Percentiles rank a stretch among this genome's conserved stretches.
phyloP scores from a whole-genome alignment of 2,797 vertebrate species.

The Distichodus sexfasciatus region DNA sequence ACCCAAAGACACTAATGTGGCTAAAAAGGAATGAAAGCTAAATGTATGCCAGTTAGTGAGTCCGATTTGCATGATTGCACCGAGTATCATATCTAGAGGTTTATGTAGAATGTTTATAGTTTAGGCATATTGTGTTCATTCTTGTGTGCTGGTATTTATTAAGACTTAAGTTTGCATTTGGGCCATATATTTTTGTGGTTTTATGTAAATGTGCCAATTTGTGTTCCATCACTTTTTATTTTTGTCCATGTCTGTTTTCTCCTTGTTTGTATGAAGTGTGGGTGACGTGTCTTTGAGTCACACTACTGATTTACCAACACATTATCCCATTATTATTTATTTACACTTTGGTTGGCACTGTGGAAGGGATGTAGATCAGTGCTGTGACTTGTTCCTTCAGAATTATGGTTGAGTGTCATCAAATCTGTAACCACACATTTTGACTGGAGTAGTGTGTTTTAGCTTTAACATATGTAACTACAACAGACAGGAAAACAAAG shows the following conservation, averaged over 20 bases:
- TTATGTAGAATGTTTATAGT: conserved; percentile 26
- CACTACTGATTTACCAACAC: conserved; percentile 26
- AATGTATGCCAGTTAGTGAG: too few relatives aligned
- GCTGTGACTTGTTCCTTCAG: conserved; percentile 50
- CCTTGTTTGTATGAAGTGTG: conserved; percentile 19
- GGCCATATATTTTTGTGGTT: conserved; percentile 23
- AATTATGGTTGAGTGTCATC: conserved; percentile 48
- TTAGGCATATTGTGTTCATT: conserved; percentile 19
- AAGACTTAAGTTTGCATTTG: conserved; percentile 25
- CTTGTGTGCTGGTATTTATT: conserved; percentile 41
- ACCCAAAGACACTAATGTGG: too few relatives aligned
- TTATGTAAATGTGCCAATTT: conserved; percentile 11
- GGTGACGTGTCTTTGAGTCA: conserved; percentile 1
- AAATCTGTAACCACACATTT: conserved; percentile 62
- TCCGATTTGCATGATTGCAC: conserved; percentile 51
- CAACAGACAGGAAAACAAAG: conserved; percentile 24
- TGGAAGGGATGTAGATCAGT: conserved; percentile 46
- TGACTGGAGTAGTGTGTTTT: conserved; percentile 56
- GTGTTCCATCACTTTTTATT: conserved; percentile 9
- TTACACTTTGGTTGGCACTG: conserved; percentile 49
- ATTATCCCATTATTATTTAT: conserved; percentile 45
- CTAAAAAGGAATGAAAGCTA: too few relatives aligned
- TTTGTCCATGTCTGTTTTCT: background rate
- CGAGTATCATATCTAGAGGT: conserved; percentile 10
- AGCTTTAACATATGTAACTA: conserved; percentile 54